Base-by-base conservation (phyloP, 1,140 invertebrate genomes). In the Ephestia elutella region DNA sequence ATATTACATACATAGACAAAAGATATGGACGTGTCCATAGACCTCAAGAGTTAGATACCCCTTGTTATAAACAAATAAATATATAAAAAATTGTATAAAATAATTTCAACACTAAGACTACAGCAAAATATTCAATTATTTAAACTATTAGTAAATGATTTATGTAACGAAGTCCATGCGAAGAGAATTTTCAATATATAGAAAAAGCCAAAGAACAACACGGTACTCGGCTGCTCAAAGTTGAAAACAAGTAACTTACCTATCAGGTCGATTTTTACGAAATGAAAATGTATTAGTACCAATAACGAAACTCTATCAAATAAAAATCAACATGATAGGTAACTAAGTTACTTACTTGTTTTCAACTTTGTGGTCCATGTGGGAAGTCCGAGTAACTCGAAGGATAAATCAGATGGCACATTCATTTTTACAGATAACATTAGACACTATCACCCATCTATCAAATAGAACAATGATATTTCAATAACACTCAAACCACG, bases 371-470 rank as follows among this genome's bases (percentile, higher is more conserved):
- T n/a, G n/a, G n/a, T n/a, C n/a, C n/a, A n/a, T n/a, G n/a, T n/a
- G n/a, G n/a, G n/a, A n/a, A n/a, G n/a, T n/a, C n/a, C n/a, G n/a
- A n/a, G n/a, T n/a, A n/a, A n/a, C n/a, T n/a, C n/a, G n/a, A n/a
- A n/a, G n/a, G n/a, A n/a, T n/a, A n/a, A n/a, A n/a, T 2, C 62
- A 85, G 78, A 87, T 87, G 84, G 84, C 82, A 87, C 85, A 81
- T 80, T 79, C 70, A 75, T 78, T 80, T 82, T 76, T 85, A 86
- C 72, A 82, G 77, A 75, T 70, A 75, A 78, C 38, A 44, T 44
- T 44, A 2, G 68, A 76, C 70, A 75, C 66, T 70, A 76, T 69
- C 68, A 70, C 63, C 60, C 72, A 76, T 79, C 67, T 15, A 73
- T 72, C 68, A 63, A 73, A 59, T 66, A 62, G 44, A 55, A 57